phyloP scores from a whole-genome alignment of 2,113 vertebrate species.

The Ptychochromis oligacanthus region DNA sequence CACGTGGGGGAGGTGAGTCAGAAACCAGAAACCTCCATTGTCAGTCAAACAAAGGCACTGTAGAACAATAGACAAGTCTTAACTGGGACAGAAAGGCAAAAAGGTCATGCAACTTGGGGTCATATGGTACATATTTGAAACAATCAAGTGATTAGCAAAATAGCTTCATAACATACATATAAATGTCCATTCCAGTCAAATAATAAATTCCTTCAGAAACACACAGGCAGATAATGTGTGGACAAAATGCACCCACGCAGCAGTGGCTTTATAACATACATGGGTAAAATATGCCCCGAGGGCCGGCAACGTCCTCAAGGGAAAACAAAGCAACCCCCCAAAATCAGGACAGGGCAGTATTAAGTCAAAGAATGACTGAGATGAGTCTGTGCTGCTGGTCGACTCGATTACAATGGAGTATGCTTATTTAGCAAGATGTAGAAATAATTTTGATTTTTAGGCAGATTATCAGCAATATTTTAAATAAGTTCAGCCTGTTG shows the following conservation, averaged over 20 bases:
- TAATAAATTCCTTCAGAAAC: too few relatives aligned
- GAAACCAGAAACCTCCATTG: background rate
- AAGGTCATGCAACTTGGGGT: background rate
- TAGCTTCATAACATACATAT: background rate
- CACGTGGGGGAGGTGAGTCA: background rate
- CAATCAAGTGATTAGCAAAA: too few relatives aligned
- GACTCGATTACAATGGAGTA: background rate
- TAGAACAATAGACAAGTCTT: background rate
- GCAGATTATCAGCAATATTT: too few relatives aligned
- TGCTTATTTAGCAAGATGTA: background rate
- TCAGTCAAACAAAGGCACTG: background rate
- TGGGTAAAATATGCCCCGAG: background rate
- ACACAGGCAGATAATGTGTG: background rate
- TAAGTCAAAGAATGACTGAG: too few relatives aligned
- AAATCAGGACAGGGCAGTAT: background rate
- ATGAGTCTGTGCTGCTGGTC: background rate
- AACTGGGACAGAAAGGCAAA: background rate
- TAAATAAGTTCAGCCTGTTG: background rate
- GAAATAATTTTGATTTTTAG: background rate
- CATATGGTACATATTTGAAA: too few relatives aligned
- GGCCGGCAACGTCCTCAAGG: background rate
- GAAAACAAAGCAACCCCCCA: background rate
- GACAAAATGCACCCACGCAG: background rate
- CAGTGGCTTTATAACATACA: background rate
- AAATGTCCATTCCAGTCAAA: background rate